Evolutionary conservation across 2,888 invertebrate species (phyloP).

Genomic region (Drosophila niveifrons): DNA sequence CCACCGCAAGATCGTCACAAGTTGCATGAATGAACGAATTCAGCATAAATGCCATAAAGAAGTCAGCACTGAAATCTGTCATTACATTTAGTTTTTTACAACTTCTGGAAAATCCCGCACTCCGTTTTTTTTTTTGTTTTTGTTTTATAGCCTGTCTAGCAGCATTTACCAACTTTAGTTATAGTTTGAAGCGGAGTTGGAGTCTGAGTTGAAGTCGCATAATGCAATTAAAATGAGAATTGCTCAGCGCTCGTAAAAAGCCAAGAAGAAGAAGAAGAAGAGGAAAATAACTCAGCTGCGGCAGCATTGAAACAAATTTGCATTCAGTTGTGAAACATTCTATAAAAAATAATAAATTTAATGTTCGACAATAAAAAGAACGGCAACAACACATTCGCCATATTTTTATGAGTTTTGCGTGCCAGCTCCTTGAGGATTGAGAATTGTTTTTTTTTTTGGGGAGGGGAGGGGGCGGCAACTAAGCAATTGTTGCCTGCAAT

Average conservation of each 20-base stretch:
- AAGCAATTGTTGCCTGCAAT: conserved; percentile 74
- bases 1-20: conserved; percentile 5
- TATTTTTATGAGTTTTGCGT: conserved; percentile 77
- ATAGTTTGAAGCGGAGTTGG: conserved; percentile 1
- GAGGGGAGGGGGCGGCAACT: conserved; percentile 9
- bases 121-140: conserved; percentile 49
- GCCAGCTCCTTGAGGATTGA: conserved; percentile 30
- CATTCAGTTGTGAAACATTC: conserved; percentile 81
- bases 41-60: conserved; percentile 49
- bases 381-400: conserved; percentile 63
- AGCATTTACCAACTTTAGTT: conserved; percentile 13
- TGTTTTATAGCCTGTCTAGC: conserved; percentile 60
- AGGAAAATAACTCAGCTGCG: conserved; percentile 31
- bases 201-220: conserved; percentile 22
- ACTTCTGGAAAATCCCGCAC: conserved; percentile 55
- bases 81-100: conserved; percentile 69
- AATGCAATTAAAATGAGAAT: conserved; percentile 68
- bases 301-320: conserved; percentile 64
- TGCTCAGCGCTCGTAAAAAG: conserved; percentile 58
- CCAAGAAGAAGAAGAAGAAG: conserved; percentile 19
- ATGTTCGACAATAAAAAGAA: conserved; percentile 80
- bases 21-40: conserved; percentile 24
- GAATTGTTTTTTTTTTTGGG: neutral
- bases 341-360: conserved; percentile 81
- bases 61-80: conserved; percentile 55